Base-by-base conservation (phyloP, 2,113 vertebrate genomes). In the Chroicocephalus ridibundus region DNA sequence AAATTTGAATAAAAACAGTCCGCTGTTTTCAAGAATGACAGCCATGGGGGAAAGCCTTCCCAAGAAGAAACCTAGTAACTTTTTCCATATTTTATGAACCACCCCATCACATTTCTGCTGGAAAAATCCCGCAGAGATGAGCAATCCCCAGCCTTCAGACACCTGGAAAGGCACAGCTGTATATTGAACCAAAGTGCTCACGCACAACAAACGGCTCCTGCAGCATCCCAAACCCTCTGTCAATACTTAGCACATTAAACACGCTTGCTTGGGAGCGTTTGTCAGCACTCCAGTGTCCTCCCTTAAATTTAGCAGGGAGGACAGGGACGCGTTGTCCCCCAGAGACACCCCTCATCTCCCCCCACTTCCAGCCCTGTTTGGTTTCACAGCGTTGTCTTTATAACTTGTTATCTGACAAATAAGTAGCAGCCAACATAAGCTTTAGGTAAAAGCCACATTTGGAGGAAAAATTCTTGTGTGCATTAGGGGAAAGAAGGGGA, bases 191-290 rank as follows among this genome's bases (percentile, higher is more conserved):
- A 3, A 36, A 57, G 31, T 0, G 14, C 55, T 72, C 2, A 1
- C 2, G 24, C 13, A 61, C 4, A 1, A 57, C 1, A 11, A 5
- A 10, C 1, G 0, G 36, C 19, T 64, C 51, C 34, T 12, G 15
- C 10, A 40, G 62, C 44, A 38, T 6, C 34, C 2, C 49, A 21
- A 21, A 14, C 31, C 26, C 32, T 14, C 21, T 5, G 8, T 14
- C 66, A 40, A 20, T 10, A 13, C 6, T 8, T 8, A 0, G 3
- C 2, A 8, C 17, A 3, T 14, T 5, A 5, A 44, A 21, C 14
- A 19, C 20, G 15, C 36, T 3, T 15, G 6, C 20, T 36, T 21
- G 14, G 40, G 46, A 57, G 18, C 1, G 14, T 31, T 11, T 11
- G 11, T 14, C 57, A 46, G 25, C 16, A 5, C 27, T 34, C 15